phyloP scores from a whole-genome alignment of 2,113 vertebrate species.

The Petromus typicus region DNA sequence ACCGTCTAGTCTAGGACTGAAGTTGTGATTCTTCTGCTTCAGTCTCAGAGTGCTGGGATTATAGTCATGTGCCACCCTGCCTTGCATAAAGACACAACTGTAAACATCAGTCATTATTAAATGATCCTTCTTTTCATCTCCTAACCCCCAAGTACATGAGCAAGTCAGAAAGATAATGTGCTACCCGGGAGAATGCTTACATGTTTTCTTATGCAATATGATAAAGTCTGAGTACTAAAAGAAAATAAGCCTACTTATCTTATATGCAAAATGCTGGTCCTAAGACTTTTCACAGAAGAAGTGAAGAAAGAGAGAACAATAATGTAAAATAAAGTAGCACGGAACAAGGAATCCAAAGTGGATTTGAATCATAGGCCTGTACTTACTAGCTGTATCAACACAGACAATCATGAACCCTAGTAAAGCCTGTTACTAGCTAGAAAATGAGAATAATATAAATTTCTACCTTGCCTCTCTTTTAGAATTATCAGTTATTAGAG shows the following conservation, averaged over 20 bases:
- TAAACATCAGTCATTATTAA: background rate
- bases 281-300: background rate
- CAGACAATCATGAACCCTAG: background rate
- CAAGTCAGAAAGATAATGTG: background rate
- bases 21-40: too few species aligned
- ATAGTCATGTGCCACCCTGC: background rate
- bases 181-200: background rate
- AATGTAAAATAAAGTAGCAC: background rate
- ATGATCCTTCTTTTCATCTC: background rate
- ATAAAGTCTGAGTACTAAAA: background rate
- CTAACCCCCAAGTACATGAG: rapidly evolving
- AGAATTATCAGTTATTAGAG: conserved; percentile 17
- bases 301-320: background rate
- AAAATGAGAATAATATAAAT: background rate
- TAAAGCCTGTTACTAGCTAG: background rate
- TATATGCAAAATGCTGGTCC: background rate
- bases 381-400: background rate
- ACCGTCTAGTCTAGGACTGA: background rate
- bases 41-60: too few species aligned
- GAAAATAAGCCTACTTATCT: background rate
- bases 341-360: background rate
- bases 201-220: background rate
- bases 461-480: background rate
- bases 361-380: background rate
- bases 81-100: background rate